Evolutionary conservation across 2,113 vertebrate genomes (phyloP).

Genomic region (Oryzias javanicus): DNA sequence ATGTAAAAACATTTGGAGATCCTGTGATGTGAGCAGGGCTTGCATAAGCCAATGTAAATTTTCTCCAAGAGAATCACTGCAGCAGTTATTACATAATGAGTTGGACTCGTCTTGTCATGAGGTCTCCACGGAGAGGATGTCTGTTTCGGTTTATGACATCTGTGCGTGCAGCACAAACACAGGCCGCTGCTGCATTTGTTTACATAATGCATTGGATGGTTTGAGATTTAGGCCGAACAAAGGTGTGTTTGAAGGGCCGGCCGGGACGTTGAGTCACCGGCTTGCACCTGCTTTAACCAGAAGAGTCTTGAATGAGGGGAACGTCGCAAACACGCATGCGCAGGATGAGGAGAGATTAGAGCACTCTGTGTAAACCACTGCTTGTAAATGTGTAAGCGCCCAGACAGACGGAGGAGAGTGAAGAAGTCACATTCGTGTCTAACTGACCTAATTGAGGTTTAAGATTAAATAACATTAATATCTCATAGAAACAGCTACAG

Average conservation of each 20-base stretch:
- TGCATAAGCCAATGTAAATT: conserved; percentile 34
- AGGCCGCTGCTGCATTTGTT: conserved; percentile 36
- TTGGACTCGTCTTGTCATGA: conserved; percentile 26
- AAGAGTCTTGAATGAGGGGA: conserved; percentile 70
- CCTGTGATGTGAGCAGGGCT: conserved; percentile 5
- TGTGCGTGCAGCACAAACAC: conserved; percentile 16
- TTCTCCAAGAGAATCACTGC: conserved; percentile 25
- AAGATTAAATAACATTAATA: no score
- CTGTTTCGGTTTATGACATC: conserved; percentile 8
- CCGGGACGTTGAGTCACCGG: conserved; percentile 60
- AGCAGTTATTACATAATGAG: conserved; percentile 36
- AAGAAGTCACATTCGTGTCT: no score
- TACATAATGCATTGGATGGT: conserved; percentile 38
- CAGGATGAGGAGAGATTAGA: conserved; percentile 52
- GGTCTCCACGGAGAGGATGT: conserved; percentile 14
- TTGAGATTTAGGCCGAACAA: conserved; percentile 50
- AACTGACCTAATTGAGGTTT: no score
- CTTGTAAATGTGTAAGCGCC: conserved; percentile 45
- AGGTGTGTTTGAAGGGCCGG: conserved; percentile 45
- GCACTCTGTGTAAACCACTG: conserved; percentile 58
- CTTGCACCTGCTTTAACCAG: conserved; percentile 72
- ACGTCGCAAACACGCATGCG: conserved; percentile 30
- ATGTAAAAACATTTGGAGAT: not conserved
- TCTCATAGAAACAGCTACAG: no score
- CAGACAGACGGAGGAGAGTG: conserved; percentile 8